Evolutionary conservation across 2,797 vertebrate species (phyloP).

Genomic region (Lepus oiostolus): DNA sequence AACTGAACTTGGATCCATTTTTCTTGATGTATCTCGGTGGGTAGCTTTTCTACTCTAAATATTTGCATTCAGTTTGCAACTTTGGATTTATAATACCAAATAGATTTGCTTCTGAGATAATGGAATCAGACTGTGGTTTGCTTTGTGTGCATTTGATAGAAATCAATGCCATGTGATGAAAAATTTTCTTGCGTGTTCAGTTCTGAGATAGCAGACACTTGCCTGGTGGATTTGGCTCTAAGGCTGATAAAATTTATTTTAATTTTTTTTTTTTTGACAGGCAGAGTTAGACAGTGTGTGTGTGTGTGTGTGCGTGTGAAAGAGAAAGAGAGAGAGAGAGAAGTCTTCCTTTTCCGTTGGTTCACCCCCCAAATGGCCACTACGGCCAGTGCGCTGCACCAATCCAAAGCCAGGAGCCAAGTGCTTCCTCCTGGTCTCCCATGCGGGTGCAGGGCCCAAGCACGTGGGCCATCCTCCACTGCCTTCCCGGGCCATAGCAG

Average conservation of each 20-base stretch:
- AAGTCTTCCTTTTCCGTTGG: too few relatives aligned
- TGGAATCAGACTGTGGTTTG: background rate
- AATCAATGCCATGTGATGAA: background rate
- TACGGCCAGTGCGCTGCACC: too few relatives aligned
- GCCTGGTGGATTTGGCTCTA: background rate
- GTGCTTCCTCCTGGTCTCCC: too few relatives aligned
- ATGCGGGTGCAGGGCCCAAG: too few relatives aligned
- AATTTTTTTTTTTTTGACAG: too few relatives aligned
- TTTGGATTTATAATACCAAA: slow-evolving; percentile 31
- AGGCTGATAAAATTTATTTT: slow-evolving; percentile 11
- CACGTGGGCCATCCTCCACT: too few relatives aligned
- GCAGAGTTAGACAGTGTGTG: too few relatives aligned
- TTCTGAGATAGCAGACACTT: background rate
- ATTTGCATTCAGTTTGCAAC: slow-evolving; percentile 17
- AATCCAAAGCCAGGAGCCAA: too few relatives aligned
- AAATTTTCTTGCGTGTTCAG: background rate
- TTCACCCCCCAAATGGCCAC: too few relatives aligned
- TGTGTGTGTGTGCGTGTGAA: too few relatives aligned
- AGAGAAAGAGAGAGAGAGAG: too few relatives aligned
- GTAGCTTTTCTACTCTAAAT: background rate
- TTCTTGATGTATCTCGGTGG: background rate
- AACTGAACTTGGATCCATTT: background rate
- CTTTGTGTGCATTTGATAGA: background rate
- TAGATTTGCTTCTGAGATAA: slow-evolving; percentile 44
- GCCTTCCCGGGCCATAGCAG: too few relatives aligned